Percentiles rank a stretch among this genome's conserved stretches.
These are phyloP conservation scores for Sarcophilus harrisii DNA, from an alignment of 2,797 vertebrate species.

Conservation along the genomic window DNA sequence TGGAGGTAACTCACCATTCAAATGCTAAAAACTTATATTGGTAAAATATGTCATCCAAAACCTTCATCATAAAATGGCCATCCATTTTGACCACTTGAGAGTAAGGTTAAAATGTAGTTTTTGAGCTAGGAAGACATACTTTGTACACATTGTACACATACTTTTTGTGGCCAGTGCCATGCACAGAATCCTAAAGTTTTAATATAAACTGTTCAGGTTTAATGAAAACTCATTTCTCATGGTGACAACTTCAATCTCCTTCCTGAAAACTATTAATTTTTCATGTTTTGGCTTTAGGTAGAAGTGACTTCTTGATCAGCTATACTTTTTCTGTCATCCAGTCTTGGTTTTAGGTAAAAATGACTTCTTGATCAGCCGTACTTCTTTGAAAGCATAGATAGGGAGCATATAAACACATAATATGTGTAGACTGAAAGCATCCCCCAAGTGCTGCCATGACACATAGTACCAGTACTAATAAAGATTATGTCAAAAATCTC, in stretches of 20 bases:
- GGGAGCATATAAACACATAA: background rate
- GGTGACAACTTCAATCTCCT: background rate
- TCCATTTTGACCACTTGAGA: slow-evolving; percentile 29
- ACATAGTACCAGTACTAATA: slow-evolving; percentile 2
- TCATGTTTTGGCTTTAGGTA: background rate
- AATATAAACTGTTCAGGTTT: slow-evolving; percentile 1
- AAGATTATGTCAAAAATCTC: background rate
- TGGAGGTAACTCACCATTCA: slow-evolving; percentile 43
- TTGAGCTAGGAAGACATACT: background rate
- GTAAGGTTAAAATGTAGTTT: slow-evolving; percentile 49
- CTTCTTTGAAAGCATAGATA: slow-evolving; percentile 1
- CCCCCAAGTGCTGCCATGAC: background rate
- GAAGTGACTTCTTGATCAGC: background rate
- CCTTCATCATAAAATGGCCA: slow-evolving; percentile 40
- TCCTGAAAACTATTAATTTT: background rate
- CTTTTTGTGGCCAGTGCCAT: background rate
- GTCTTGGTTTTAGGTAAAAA: background rate
- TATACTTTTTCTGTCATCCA: background rate
- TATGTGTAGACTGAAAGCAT: background rate
- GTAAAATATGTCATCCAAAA: slow-evolving; percentile 32
- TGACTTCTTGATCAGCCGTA: background rate
- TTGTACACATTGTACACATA: background rate
- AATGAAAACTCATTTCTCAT: slow-evolving; percentile 18
- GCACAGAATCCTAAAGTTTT: background rate
- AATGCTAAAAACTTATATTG: slow-evolving; percentile 46